Base-by-base conservation (phyloP, 2,888 invertebrate genomes). In the Flabesymbios commensalis region DNA sequence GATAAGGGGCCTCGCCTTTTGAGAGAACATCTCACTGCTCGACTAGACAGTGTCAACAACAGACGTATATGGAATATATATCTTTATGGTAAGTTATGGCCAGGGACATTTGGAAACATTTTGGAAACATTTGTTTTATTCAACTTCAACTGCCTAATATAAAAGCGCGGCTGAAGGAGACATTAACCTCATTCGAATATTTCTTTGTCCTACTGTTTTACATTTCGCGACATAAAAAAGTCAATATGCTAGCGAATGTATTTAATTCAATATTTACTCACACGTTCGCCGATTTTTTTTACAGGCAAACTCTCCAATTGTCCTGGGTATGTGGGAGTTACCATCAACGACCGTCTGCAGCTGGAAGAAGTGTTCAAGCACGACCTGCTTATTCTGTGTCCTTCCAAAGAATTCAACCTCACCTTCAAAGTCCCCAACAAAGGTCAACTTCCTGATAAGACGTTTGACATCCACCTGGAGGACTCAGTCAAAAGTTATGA, bases 361-460 rank as follows among this genome's bases (percentile, higher is more conserved):
- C 41, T 59, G 43, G 70, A 70, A 39, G 69, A 70, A 48, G 29
- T 70, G 2, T 68, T 68, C 29, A 55, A 72, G 22, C 76, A 75
- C 57, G 79, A 80, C 60, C 65, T 77, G 31, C 68, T 80, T 17
- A 68, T 80, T 57, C 72, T 69, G 57, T 78, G 78, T 60, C 78
- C 76, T 5, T 49, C 68, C 19, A n/a, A n/a, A n/a, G 60, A 75
- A 19, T 80, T 80, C 65, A 69, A 71, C 42, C 62, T 79, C 42
- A 70, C 72, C 43, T 74, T 77, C 45, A 70, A 70, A 52, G 63
- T 77, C 19, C 69, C 72, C 4, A 70, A 70, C 61, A 59, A 61
- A 53, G 63, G 61, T 33, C 67, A 70, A 51, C 43, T 54, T 19
- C 61, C 59, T 3, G 65, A 67, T 57, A 65, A 61, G 39, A 70